These are phyloP conservation scores for Chelmon rostratus DNA, from an alignment of 2,797 vertebrate species.

Conservation along the genomic window DNA sequence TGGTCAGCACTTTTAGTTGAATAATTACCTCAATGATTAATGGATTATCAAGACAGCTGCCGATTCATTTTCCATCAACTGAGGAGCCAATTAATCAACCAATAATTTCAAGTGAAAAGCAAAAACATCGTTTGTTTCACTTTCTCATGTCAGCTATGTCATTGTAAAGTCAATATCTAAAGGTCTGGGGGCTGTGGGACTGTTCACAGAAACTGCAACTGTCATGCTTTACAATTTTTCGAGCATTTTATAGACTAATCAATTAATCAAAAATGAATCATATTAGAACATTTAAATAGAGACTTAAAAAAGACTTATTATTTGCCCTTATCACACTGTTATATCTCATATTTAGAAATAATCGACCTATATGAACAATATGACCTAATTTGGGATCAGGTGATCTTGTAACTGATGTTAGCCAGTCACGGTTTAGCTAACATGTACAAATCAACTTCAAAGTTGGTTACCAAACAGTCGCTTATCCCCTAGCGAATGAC, in stretches of 20 bases:
- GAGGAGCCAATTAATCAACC: neutral
- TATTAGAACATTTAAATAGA: neutral
- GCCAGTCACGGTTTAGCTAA: conserved; percentile 8
- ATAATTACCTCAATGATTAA: too few relatives aligned
- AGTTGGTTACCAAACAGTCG: conserved; percentile 7
- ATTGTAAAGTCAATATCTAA: neutral
- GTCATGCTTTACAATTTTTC: neutral
- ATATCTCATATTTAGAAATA: neutral
- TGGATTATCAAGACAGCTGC: neutral
- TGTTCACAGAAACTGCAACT: neutral
- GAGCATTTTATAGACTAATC: neutral
- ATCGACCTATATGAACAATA: neutral
- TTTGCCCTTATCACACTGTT: rapidly evolving
- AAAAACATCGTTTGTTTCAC: neutral
- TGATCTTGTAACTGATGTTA: conserved; percentile 24
- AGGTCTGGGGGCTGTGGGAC: neutral
- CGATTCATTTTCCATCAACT: neutral
- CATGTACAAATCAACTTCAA: conserved; percentile 13
- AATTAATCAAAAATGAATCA: neutral
- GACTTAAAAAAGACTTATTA: too few relatives aligned
- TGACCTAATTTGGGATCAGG: conserved; percentile 8
- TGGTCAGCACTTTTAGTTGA: neutral
- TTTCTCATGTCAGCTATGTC: rapidly evolving
- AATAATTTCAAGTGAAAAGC: neutral
- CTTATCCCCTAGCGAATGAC: neutral